Conservation (phyloP, 2,113 vertebrate genomes). For the Nymphicus hollandicus region DNA sequence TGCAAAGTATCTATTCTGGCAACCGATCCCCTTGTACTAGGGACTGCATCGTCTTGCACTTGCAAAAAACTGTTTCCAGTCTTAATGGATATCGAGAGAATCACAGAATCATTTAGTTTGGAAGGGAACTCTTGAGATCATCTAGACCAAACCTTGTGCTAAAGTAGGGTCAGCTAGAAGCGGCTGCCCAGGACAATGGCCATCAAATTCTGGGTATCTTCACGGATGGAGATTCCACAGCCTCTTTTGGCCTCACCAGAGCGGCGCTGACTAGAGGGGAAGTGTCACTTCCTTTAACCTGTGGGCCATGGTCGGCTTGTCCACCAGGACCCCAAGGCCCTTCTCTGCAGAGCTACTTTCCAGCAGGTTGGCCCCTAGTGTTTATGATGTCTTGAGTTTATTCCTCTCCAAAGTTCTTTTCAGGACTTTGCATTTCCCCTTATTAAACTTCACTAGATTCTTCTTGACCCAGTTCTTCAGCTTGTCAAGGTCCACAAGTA, state of each 20-base stretch:
- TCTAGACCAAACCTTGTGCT: not conserved
- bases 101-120: not conserved
- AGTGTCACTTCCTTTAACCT: not conserved
- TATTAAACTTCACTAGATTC: not conserved
- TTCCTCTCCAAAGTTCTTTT: not conserved
- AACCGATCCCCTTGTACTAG: not conserved
- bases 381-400: not conserved
- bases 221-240: not conserved
- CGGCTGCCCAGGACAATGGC: not conserved
- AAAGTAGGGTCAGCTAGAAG: not conserved
- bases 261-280: not conserved
- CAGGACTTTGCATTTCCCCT: not conserved
- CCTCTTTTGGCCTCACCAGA: not conserved
- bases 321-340: not conserved
- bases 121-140: not conserved
- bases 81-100: not conserved
- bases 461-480: not conserved
- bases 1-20: not conserved
- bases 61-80: not conserved
- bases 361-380: not conserved
- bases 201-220: not conserved
- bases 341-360: not conserved
- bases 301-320: not conserved
- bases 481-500: not conserved
- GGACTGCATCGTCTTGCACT: not conserved